Percentiles rank a stretch among this genome's conserved stretches.
These are phyloP conservation scores for Nerophis lumbriciformis DNA, from an alignment of 2,113 vertebrate species.

Conservation along the genomic window DNA sequence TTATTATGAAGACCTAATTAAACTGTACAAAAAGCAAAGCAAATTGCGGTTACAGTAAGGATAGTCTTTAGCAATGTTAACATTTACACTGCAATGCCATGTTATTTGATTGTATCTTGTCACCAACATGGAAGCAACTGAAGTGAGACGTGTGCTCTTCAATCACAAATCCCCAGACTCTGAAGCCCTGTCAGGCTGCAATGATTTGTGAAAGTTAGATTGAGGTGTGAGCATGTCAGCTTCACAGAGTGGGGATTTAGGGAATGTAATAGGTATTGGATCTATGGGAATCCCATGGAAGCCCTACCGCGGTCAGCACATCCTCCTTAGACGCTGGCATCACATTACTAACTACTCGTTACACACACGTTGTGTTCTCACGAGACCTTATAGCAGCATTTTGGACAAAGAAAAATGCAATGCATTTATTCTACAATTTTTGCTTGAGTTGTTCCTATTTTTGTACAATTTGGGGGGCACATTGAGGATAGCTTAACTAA, in stretches of 20 bases:
- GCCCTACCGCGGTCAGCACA: constrained; percentile 18
- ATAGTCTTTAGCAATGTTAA: constrained; percentile 9
- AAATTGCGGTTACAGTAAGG: neutral
- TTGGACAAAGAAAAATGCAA: neutral
- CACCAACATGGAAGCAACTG: constrained; percentile 30
- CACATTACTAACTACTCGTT: constrained; percentile 13
- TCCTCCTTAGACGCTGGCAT: constrained; percentile 36
- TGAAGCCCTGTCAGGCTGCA: constrained; percentile 29
- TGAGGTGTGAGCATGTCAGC: constrained; percentile 45
- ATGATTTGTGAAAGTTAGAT: constrained; percentile 52
- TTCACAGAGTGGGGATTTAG: constrained; percentile 45
- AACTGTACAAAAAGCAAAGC: neutral
- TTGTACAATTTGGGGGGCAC: no score
- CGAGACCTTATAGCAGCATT: neutral
- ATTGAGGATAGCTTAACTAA: no score
- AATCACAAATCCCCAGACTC: constrained; percentile 43
- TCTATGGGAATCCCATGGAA: constrained; percentile 42
- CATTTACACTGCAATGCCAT: constrained; percentile 4
- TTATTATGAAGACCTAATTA: neutral
- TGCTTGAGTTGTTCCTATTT: no score
- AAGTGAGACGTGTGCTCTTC: constrained; percentile 33
- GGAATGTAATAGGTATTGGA: constrained; percentile 46
- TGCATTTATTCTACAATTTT: no score
- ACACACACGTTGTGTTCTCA: neutral
- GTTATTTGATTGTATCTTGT: constrained; percentile 25